Percentiles rank a stretch among this genome's conserved stretches.
Evolutionary conservation across 2,888 invertebrate species (phyloP).

Genomic region (Tiliacea citrago): DNA sequence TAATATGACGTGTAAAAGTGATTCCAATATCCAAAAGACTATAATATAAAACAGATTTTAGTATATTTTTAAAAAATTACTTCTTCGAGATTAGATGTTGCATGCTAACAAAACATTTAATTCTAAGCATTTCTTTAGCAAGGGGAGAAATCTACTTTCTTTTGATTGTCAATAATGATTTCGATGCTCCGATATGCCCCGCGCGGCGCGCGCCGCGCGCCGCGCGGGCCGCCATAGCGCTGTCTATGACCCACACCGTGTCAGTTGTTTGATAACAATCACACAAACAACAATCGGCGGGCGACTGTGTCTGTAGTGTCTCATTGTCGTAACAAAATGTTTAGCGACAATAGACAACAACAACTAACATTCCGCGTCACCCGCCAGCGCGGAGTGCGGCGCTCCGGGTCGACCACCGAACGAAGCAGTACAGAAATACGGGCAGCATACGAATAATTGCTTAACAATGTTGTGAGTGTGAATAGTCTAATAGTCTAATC

Average conservation of each 20-base stretch:
- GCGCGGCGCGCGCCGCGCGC: background rate
- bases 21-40: too few species aligned
- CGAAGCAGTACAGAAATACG: background rate
- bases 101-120: background rate
- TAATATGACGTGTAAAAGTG: too few species aligned
- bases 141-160: background rate
- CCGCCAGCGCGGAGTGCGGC: too few species aligned
- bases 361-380: background rate
- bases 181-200: background rate
- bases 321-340: background rate
- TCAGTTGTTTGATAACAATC: slow-evolving; percentile 33
- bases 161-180: background rate
- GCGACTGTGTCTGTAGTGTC: background rate
- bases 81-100: too few species aligned
- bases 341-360: slow-evolving; percentile 1
- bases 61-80: too few species aligned
- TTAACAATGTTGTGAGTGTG: background rate
- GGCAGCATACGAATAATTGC: background rate
- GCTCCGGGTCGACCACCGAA: background rate
- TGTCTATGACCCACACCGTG: background rate
- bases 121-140: background rate
- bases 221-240: background rate
- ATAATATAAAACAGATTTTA: too few species aligned
- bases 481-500: too few species aligned
- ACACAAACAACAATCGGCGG: slow-evolving; percentile 12